Base-by-base conservation (phyloP, 1,140 invertebrate genomes). In the Pogonomyrmex barbatus region DNA sequence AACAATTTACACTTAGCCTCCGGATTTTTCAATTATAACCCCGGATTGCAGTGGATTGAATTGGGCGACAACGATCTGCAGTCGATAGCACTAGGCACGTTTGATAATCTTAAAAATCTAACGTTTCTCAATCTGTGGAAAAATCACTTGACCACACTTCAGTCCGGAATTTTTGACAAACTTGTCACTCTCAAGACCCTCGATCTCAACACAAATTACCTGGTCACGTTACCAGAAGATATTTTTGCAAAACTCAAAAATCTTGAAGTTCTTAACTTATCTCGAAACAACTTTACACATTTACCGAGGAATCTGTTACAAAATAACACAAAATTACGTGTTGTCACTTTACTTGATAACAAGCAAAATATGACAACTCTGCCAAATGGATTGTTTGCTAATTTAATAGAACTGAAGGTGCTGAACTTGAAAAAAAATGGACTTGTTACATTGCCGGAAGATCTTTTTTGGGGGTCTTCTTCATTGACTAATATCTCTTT, bases 121-220 rank as follows among this genome's bases (percentile, higher is more conserved):
- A 93, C 93, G 79, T 95, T 95, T 45, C 91, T 97, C 52, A 96
- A 96, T 83, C 90, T 97, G 45, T 96, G 96, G 96, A 95, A 95
- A 88, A 97, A 97, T 89, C 95, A 95, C 81, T 93, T 97, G 68
- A 95, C 94, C 14, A 95, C 96, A 91, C 94, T 97, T 6, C 95
- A 95, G 0, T 93, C 95, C 67, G 95, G 96, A 58, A 94, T 96
- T 68, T 97, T 97, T 83, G 94, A 95, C 47, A 96, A 96, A 30
- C 94, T 96, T 6, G 90, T 95, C 33, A 95, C 96, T 5, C 92
- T 97, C 12, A 93, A 95, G 89, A 95, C 95, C 89, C 94, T 97
- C 76, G 96, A 97, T 92, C 87, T 97, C 30, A 96, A 95, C 87
- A 94, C 93, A 8, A 97, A 97, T 91, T 94, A 95, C n/a, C 94